Base-by-base conservation (phyloP, 1,140 invertebrate genomes). In the Lepidurus apus region DNA sequence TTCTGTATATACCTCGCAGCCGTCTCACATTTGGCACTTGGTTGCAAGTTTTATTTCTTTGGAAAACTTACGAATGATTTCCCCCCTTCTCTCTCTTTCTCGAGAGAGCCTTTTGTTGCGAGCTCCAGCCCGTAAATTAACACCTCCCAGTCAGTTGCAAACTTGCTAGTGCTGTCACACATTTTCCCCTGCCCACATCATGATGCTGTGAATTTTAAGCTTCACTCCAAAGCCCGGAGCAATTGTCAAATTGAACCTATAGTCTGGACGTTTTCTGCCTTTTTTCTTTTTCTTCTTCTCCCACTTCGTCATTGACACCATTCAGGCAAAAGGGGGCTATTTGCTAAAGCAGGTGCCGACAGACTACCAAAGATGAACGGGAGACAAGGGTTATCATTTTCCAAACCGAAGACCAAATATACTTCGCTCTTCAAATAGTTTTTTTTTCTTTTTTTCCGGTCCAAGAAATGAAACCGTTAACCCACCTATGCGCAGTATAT, bases 11-110 rank as follows among this genome's bases (percentile, higher is more conserved):
- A n/a, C 53, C 53, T 65, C 53, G 53, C 53, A n/a, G 53, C 21
- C 53, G 6, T 65, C 53, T 65, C 53, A 65, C 53, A 65, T 65
- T 65, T 65, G 53, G 53, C 53, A 65, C 53, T 65, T 65, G 53
- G 53, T 65, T 21, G 53, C 53, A 65, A 65, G 53, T 65, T 65
- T 65, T 65, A 13, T 65, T 65, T 65, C 53, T 65, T 47, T 10
- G 45, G 45, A 13, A 65, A 65, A 65, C 17, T 21, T 65, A 21
- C 8, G 53, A 65, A 65, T 65, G 53, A 65, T 13, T 65, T 65
- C 17, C 6, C 6, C 17, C 13, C 21, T n/a, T 13, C 13, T 65
- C 53, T 13, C 13, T 65, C 53, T 21, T 0, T 65, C 53, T 65
- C 21, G 34, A 34, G 34, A 34, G 34, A 34, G 34, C 34, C 34